phyloP scores from a whole-genome alignment of 2,888 invertebrate genomes.

The Clepsis dumicolana region DNA sequence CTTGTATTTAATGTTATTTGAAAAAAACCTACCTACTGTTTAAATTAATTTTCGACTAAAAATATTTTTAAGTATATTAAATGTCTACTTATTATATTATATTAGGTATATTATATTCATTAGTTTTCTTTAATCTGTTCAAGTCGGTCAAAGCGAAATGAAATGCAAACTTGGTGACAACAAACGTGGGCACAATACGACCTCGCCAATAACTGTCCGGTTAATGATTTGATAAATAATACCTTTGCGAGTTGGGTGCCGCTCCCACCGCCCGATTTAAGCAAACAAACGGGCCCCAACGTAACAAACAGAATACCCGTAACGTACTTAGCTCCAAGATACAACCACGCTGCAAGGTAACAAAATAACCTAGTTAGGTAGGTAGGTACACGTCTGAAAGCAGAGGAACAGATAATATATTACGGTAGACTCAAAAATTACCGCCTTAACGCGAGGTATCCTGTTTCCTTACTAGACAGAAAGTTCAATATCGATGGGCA shows the following conservation, averaged over 20 bases:
- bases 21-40: no score
- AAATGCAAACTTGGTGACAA: neutral
- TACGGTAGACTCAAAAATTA: neutral
- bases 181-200: neutral
- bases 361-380: neutral
- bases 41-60: no score
- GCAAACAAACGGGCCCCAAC: slow-evolving; percentile 34
- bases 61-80: no score
- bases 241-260: slow-evolving; percentile 30
- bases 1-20: no score
- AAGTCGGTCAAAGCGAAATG: neutral
- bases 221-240: slow-evolving; percentile 37
- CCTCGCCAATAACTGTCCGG: slow-evolving; percentile 23
- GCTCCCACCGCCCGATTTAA: slow-evolving; percentile 22
- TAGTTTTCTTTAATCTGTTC: neutral
- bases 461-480: no score
- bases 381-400: neutral
- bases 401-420: neutral
- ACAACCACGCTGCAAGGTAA: slow-evolving; percentile 24
- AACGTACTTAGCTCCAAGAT: slow-evolving; percentile 40
- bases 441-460: no score
- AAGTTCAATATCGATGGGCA: no score
- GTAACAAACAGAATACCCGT: slow-evolving; percentile 36
- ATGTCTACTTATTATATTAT: no score
- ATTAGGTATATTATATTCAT: neutral